Evolutionary conservation across 2,113 vertebrate species (phyloP), one percentile per base, ranked within the genome.

Genomic region (Coturnix japonica): DNA sequence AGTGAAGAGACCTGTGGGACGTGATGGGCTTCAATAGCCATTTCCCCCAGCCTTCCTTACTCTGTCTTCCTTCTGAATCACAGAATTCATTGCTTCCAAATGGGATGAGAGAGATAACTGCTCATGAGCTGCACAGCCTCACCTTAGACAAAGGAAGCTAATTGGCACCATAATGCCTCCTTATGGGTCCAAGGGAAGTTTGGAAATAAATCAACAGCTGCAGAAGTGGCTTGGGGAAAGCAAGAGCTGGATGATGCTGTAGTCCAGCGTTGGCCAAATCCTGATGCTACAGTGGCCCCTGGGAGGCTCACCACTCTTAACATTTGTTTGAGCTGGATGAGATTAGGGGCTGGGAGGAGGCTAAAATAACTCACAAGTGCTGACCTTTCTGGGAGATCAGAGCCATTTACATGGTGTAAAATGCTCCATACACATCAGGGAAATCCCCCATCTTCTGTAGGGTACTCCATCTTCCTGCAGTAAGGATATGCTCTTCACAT

Each of bases 171-270:
- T 71, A 22, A 51, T 6, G 1, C 74, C 47, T 70, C 46, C 76
- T 85, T 73, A 51, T 0, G 0, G 15, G 14, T 47, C 70, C 22
- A 54, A 15, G 20, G 59, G 35, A 70, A 86, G 20, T 1, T 64
- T n/a, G 44, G 23, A 43, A 56, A 31, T 39, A 78, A 83, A 87
- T 72, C 43, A 81, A 46, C 17, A 87, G 35, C 13, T 5, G 0
- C 64, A 35, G 30, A 65, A 9, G 11, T 4, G 3, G 35, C 10
- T 8, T 1, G 10, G 6, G 39, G 6, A 65, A 82, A 54, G 28
- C 0, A 1, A 56, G 44, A 74, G 20, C 1, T 2, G 33, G n/a
- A 49, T 31, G 1, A 1, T 59, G 18, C 6, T 12, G 13, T 5
- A 7, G 5, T 35, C 3, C 1, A 64, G 31, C 3, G 5, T n/a